These are phyloP conservation scores for Sebastes umbrosus DNA, from an alignment of 2,797 vertebrate genomes.

Conservation along the genomic window DNA sequence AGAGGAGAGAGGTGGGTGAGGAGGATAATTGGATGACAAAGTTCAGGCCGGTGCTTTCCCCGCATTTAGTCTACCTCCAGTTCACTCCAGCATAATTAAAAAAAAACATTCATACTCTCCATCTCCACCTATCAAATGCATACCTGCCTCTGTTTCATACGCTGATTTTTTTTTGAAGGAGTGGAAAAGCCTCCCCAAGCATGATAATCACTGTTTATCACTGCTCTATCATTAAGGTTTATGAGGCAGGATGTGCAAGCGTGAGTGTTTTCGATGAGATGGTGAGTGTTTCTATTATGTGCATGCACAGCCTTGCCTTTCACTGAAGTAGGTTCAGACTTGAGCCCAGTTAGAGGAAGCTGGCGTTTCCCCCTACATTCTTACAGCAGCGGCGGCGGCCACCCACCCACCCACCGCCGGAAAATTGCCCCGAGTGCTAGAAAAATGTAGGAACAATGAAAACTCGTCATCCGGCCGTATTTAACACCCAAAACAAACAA, in stretches of 20 bases:
- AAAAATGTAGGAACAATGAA: constrained; percentile 72
- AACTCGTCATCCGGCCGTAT: constrained; percentile 67
- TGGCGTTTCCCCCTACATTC: constrained; percentile 70
- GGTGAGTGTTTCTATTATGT: constrained; percentile 66
- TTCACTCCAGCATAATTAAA: constrained; percentile 63
- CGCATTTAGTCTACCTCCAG: constrained; percentile 44
- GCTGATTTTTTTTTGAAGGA: constrained; percentile 27
- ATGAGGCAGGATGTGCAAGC: constrained; percentile 78
- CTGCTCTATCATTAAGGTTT: constrained; percentile 80
- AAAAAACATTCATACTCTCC: constrained; percentile 34
- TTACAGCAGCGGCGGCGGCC: constrained; percentile 31
- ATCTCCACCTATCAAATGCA: constrained; percentile 51
- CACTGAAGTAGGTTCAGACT: constrained; percentile 53
- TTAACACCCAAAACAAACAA: constrained; percentile 74
- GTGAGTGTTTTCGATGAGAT: constrained; percentile 53
- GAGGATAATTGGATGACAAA: constrained; percentile 66
- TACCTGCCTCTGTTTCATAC: constrained; percentile 61
- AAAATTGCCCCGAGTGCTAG: constrained; percentile 64
- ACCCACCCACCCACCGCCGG: constrained; percentile 66
- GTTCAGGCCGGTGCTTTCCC: constrained; percentile 65
- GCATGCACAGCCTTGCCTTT: constrained; percentile 68
- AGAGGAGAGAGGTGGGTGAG: constrained; percentile 44
- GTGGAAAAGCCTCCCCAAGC: constrained; percentile 38
- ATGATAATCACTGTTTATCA: constrained; percentile 76
- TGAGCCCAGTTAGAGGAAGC: constrained; percentile 65